Evolutionary conservation across 2,888 invertebrate species (phyloP).

Genomic region (Crossocerus cetratus): DNA sequence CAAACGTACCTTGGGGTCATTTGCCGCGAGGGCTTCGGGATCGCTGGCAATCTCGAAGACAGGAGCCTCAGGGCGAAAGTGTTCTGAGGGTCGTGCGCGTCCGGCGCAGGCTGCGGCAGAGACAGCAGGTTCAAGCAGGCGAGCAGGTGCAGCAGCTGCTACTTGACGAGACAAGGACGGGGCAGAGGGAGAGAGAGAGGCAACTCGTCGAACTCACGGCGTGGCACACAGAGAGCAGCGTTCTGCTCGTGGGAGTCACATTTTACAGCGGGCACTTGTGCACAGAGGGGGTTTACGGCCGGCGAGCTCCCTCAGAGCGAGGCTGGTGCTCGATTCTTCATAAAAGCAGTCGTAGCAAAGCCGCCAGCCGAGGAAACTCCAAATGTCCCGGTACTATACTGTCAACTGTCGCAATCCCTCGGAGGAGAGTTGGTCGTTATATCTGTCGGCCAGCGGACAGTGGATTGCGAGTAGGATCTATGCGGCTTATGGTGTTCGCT

Average conservation of each 20-base stretch:
- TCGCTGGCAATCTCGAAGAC: not conserved
- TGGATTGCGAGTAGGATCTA: no score
- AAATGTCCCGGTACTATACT: no score
- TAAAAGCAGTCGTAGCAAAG: slow-evolving; percentile 17
- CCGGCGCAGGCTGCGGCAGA: no score
- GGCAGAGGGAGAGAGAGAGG: slow-evolving; percentile 17
- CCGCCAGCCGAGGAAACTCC: no score
- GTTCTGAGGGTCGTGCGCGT: no score
- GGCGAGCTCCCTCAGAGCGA: not conserved
- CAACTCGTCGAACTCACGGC: not conserved
- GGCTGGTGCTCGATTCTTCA: slow-evolving; percentile 7
- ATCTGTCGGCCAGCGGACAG: no score
- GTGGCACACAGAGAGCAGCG: no score
- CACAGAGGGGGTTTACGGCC: slow-evolving; percentile 16
- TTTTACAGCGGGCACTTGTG: slow-evolving; percentile 40
- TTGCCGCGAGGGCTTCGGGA: not conserved
- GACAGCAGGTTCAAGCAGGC: no score
- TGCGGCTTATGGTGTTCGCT: no score
- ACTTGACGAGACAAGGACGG: slow-evolving; percentile 18
- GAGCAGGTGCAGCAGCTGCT: not conserved
- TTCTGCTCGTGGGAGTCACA: slow-evolving; percentile 45
- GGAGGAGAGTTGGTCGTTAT: no score
- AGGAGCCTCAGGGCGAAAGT: no score
- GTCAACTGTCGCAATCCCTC: no score
- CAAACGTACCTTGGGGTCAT: slow-evolving; percentile 48